Conservation (phyloP, 2,888 invertebrate species). For the Xylota sylvarum region DNA sequence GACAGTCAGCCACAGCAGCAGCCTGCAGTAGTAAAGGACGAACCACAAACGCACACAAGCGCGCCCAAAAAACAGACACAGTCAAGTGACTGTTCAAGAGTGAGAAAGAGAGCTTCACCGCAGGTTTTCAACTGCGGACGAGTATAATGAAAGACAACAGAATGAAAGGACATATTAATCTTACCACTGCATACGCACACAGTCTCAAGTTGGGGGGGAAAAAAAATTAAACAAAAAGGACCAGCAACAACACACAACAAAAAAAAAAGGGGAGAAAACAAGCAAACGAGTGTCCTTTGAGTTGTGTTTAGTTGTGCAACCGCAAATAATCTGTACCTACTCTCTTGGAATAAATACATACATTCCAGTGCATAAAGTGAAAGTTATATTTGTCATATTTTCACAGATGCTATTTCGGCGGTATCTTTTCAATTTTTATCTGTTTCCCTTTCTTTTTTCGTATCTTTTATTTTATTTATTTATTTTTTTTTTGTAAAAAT, state of each 20-base stretch:
- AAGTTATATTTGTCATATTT: conserved; percentile 65
- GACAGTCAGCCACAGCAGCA: conserved; percentile 19
- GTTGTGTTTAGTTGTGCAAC: conserved; percentile 68
- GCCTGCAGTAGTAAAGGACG: conserved; percentile 53
- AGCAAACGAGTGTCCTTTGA: conserved; percentile 63
- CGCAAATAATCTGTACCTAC: conserved; percentile 71
- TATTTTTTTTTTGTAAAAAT: background rate
- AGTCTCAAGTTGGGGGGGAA: conserved; percentile 49
- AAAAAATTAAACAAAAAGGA: conserved; percentile 40
- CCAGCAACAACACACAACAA: conserved; percentile 12
- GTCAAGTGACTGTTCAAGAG: conserved; percentile 62
- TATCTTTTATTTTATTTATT: too few species aligned
- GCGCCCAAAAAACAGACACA: conserved; percentile 40
- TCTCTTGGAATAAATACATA: conserved; percentile 68
- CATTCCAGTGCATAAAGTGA: conserved; percentile 71
- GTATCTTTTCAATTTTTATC: conserved; percentile 39
- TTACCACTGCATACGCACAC: conserved; percentile 55
- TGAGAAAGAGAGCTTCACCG: conserved; percentile 52
- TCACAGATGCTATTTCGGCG: conserved; percentile 48
- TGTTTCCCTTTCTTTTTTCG: background rate
- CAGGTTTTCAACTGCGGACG: conserved; percentile 31
- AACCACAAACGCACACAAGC: conserved; percentile 34
- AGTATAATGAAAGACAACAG: conserved; percentile 64
- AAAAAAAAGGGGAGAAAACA: conserved; percentile 34
- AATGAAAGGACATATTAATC: conserved; percentile 52